Percentiles rank a stretch among this genome's conserved stretches.
These are phyloP conservation scores for Mythimna lalbum DNA, from an alignment of 2,888 invertebrate species.

Conservation along the genomic window DNA sequence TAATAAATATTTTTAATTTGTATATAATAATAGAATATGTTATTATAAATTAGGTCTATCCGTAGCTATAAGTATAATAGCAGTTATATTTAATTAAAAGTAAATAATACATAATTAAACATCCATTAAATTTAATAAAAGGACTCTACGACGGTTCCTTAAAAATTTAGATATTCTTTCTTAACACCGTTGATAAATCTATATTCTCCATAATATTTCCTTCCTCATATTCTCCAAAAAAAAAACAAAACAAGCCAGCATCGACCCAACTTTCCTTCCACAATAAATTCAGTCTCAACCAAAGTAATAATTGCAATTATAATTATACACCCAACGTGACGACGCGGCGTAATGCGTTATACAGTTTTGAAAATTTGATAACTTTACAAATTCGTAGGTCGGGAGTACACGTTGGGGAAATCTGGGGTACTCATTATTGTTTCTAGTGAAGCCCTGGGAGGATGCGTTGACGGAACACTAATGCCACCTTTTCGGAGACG, in stretches of 20 bases:
- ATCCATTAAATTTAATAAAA: too few relatives aligned
- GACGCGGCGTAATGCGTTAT: conserved; percentile 81
- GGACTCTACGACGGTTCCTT: too few relatives aligned
- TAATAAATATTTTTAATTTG: too few relatives aligned
- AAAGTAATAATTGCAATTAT: conserved; percentile 84
- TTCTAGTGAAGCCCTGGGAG: conserved; percentile 80
- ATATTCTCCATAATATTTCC: background rate
- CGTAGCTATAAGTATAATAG: too few relatives aligned
- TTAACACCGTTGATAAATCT: background rate
- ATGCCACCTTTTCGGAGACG: conserved; percentile 80
- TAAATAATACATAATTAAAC: too few relatives aligned
- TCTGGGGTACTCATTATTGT: conserved; percentile 86
- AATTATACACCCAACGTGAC: conserved; percentile 79
- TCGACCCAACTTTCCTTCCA: conserved; percentile 19
- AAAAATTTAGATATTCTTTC: too few relatives aligned
- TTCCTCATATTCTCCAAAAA: background rate
- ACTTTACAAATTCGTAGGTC: conserved; percentile 89
- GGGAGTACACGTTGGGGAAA: conserved; percentile 88
- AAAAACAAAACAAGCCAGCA: background rate
- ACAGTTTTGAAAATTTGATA: conserved; percentile 90
- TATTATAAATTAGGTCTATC: too few relatives aligned
- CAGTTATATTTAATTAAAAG: too few relatives aligned
- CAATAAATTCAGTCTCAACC: conserved; percentile 52
- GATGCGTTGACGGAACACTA: conserved; percentile 83
- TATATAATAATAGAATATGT: too few relatives aligned